Conservation (phyloP, 2,113 vertebrate genomes). For the Glaucidium brasilianum region DNA sequence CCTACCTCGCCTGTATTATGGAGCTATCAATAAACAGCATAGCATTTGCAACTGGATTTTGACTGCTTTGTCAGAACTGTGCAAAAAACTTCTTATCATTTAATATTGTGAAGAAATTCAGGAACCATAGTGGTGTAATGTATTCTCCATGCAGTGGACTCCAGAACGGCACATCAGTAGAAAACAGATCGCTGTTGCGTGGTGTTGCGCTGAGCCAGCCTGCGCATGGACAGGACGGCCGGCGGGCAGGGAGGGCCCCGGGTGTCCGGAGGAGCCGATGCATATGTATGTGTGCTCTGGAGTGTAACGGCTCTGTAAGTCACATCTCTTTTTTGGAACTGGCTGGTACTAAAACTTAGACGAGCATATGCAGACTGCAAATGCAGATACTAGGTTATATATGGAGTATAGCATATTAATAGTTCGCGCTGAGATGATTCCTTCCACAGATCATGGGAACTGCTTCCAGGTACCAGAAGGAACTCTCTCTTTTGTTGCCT, state of each 20-base stretch:
- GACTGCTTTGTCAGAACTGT: slow-evolving; percentile 31
- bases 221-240: rapidly evolving
- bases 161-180: not conserved
- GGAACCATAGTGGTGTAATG: not conserved
- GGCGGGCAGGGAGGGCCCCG: too few relatives aligned
- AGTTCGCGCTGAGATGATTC: not conserved
- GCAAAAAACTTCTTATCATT: not conserved
- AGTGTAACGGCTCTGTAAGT: not conserved
- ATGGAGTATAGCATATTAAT: not conserved
- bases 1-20: slow-evolving; percentile 49
- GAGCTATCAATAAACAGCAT: slow-evolving; percentile 67
- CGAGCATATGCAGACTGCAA: not conserved
- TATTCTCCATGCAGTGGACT: not conserved
- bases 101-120: not conserved
- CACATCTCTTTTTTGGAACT: not conserved
- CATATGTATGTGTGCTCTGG: rapidly evolving
- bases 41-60: slow-evolving; percentile 62
- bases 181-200: not conserved
- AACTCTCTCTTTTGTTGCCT: not conserved
- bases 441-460: not conserved
- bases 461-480: not conserved
- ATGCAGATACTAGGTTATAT: not conserved
- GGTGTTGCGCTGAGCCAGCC: not conserved
- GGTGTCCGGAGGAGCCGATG: rapidly evolving
- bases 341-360: rapidly evolving